Evolutionary conservation across 1,140 invertebrate genomes (phyloP), one percentile per base, ranked within the genome.

Genomic region (Tyrophagus putrescentiae): DNA sequence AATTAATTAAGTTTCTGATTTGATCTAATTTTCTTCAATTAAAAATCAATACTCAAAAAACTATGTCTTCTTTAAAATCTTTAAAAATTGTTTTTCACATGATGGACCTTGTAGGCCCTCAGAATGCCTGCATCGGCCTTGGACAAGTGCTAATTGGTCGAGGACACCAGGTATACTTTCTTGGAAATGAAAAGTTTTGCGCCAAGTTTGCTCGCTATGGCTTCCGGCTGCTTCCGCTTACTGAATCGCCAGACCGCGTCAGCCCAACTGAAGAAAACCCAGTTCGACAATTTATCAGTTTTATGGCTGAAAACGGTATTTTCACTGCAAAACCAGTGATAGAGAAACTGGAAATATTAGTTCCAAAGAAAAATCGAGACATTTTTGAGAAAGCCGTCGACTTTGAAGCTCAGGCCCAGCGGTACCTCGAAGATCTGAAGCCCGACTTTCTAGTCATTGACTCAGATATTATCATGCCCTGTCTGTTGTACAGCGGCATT

Each of bases 101-200:
- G 45, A 48, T 48, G 45, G 41, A 42, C 25, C 25, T 42, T 42
- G 41, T 42, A 21, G 41, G 41, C 1, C 41, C 41, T 21, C 41
- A 42, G 25, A 42, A 42, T 42, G 41, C 41, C 18, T 42, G 45
- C 45, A 48, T 48, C 31, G 45, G 45, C 18, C 21, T 48, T 9
- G 45, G 45, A 25, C 45, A 48, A 21, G 18, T 48, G 7, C 18
- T 48, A 29, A 48, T 48, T 7, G 21, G 21, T 9, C 45, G 45
- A 21, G 45, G 45, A 7, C 45, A 48, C 31, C 21, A 48, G 31
- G 45, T 48, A 7, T 48, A 48, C 18, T 48, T 48, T 48, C 31
- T 48, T 21, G 45, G 45, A 21, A 48, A 48, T 48, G 45, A 48
- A 48, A 48, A 48, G 21, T 48, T 48, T 48, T 48, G 45, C 31